Percentiles rank a stretch among this genome's conserved stretches.
Conservation (phyloP, 2,888 invertebrate genomes). For the Steinernema scapterisci region DNA sequence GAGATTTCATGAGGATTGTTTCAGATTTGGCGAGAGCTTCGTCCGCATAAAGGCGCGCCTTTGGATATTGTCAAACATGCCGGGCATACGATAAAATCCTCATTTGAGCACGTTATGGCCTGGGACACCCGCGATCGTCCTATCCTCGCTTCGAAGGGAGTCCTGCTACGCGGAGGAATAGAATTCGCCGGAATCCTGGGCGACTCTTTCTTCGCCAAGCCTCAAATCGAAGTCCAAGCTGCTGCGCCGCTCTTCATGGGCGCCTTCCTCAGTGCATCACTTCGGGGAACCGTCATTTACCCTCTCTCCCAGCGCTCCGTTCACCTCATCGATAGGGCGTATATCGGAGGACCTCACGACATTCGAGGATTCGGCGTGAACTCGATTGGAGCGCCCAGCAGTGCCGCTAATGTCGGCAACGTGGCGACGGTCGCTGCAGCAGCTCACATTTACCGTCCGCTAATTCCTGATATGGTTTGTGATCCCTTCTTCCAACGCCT, state of each 20-base stretch:
- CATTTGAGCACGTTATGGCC: constrained; percentile 80
- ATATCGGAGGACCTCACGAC: constrained; percentile 83
- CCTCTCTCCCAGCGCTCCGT: constrained; percentile 56
- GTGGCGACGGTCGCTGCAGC: constrained; percentile 85
- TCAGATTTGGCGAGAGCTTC: constrained; percentile 75
- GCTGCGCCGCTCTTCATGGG: constrained; percentile 76
- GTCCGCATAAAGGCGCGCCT: constrained; percentile 77
- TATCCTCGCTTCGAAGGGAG: constrained; percentile 55
- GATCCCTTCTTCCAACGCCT: not conserved
- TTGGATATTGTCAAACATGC: constrained; percentile 84
- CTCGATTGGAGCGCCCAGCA: constrained; percentile 75
- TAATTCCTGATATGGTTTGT: constrained; percentile 73
- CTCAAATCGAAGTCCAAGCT: constrained; percentile 75
- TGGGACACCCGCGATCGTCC: constrained; percentile 69
- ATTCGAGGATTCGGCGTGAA: constrained; percentile 83
- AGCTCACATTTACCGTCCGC: constrained; percentile 84
- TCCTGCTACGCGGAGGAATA: constrained; percentile 72
- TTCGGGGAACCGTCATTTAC: constrained; percentile 46
- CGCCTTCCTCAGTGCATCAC: constrained; percentile 52
- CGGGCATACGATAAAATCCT: constrained; percentile 84
- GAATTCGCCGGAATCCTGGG: constrained; percentile 90
- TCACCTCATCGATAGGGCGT: constrained; percentile 73
- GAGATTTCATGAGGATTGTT: constrained; percentile 22
- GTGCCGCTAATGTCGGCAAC: constrained; percentile 73
- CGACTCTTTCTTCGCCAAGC: constrained; percentile 85